Percentiles rank a stretch among this genome's conserved stretches.
phyloP scores from a whole-genome alignment of 2,797 vertebrate species.

The Sebastes umbrosus region DNA sequence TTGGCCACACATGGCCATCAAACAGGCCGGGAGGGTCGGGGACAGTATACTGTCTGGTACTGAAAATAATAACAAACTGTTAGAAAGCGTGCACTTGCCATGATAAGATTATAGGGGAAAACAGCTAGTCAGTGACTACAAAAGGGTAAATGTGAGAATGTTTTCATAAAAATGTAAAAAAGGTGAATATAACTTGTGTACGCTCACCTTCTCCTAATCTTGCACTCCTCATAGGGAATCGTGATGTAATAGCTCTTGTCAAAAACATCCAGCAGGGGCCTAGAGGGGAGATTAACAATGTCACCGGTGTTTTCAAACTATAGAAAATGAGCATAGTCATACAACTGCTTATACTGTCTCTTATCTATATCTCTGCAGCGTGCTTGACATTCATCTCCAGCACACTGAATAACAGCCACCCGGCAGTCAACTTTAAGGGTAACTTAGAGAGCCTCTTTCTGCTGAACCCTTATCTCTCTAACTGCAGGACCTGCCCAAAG shows the following conservation, averaged over 20 bases:
- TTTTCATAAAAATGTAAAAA: not conserved
- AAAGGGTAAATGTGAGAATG: not conserved
- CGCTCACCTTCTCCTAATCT: slow-evolving; percentile 88
- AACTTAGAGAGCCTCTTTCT: slow-evolving; percentile 35
- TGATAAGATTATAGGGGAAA: not conserved
- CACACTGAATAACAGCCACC: not conserved
- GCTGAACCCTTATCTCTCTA: slow-evolving; percentile 62
- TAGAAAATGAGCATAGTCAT: not conserved
- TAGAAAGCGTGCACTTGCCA: not conserved
- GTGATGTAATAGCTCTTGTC: slow-evolving; percentile 88
- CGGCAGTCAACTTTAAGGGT: not conserved
- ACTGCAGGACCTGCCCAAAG: slow-evolving; percentile 6
- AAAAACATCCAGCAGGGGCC: slow-evolving; percentile 87
- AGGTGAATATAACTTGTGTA: not conserved
- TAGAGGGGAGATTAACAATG: slow-evolving; percentile 53
- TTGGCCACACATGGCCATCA: slow-evolving; percentile 95
- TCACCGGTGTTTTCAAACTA: not conserved
- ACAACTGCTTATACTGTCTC: not conserved
- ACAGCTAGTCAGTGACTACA: not conserved
- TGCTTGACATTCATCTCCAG: not conserved
- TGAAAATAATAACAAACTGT: slow-evolving; percentile 53
- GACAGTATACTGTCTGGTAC: slow-evolving; percentile 87
- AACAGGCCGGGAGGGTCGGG: slow-evolving; percentile 93
- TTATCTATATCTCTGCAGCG: slow-evolving; percentile 49
- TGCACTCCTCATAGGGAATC: slow-evolving; percentile 92